Evolutionary conservation across 2,113 vertebrate species (phyloP), one percentile per base, ranked within the genome.

Genomic region (Aramus guarauna): DNA sequence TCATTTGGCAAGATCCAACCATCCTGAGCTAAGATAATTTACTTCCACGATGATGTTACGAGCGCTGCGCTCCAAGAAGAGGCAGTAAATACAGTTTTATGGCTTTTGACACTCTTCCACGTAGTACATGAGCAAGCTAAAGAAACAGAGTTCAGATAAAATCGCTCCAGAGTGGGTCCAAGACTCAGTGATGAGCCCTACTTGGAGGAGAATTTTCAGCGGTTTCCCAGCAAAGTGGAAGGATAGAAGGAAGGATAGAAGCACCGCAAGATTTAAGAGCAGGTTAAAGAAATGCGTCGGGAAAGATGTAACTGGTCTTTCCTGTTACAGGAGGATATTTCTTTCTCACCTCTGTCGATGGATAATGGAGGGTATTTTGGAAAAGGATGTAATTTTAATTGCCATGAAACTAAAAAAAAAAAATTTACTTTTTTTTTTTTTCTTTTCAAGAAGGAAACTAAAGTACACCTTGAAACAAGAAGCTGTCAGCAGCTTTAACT

Each of bases 61-160:
- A 92, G 94, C 0, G 1, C 73, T 27, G 73, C 9, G 3, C 88
- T 95, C 85, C 88, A 58, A 69, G 37, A 37, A 88, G 53, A 73
- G 91, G 89, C 82, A 80, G 73, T 64, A 92, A 96, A 85, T 45
- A 60, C 5, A 64, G 12, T 88, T 95, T 96, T 87, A 95, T 73
- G 91, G 89, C 59, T 90, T 67, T 81, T 72, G 91, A 85, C 53
- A 0, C 50, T 24, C 73, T 45, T 92, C 94, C 94, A 92, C 58
- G 1, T 11, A 73, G 85, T 58, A 19, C 67, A 18, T 1, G 66
- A 67, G 60, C 10, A 48, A 72, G 37, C 26, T 45, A 9, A 37
- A 67, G 80, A 8, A 74, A 39, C 19, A 2, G 48, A 5, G 41
- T 43, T 21, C 1, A 6, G 30, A 21, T 26, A 34, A 63, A 83